Evolutionary conservation across 2,797 vertebrate genomes (phyloP), one percentile per base, ranked within the genome.

Genomic region (Ctenochaetus hawaiiensis): DNA sequence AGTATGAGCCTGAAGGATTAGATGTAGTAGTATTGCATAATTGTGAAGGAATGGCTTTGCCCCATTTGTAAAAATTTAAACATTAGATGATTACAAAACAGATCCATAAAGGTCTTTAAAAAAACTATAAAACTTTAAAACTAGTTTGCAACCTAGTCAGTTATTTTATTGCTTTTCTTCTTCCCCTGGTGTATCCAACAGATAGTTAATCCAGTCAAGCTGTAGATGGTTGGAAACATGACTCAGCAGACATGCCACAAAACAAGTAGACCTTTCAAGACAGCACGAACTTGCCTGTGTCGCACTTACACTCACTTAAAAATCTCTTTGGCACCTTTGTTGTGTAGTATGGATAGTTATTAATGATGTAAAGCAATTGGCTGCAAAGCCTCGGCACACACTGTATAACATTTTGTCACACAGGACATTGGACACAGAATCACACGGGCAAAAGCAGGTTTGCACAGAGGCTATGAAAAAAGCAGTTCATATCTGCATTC

Each of bases 231-330:
- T 64, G 18, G 49, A 17, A 73, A 43, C 71, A 83, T 85, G 82
- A 91, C 77, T 87, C 81, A 76, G 67, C 44, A 0, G n/a, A 81
- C 66, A 62, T 81, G 78, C 59, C 78, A 37, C 56, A 45, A 72
- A 80, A 78, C 77, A 69, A 79, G 54, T 47, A 72, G 57, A 65
- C 16, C 1, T 65, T 78, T 79, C 20, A 71, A 63, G 60, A 67
- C 14, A 1, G 52, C 37, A 76, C 49, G 82, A 62, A 66, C 72
- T 34, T 23, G 23, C 65, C 17, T 58, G 66, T 2, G 0, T 17
- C 57, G 72, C 53, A 54, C 41, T 58, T 51, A 17, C 11, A 17
- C 48, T 52, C 34, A 64, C 56, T 54, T 9, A 6, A 53, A 59
- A 0, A 61, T 57, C 71, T 67, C 13, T 23, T 66, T 72, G 49